A percentile compares a stretch with the other conserved stretches of the same genome.
phyloP scores from a whole-genome alignment of 2,797 vertebrate genomes.

The Sebastes diploproa region DNA sequence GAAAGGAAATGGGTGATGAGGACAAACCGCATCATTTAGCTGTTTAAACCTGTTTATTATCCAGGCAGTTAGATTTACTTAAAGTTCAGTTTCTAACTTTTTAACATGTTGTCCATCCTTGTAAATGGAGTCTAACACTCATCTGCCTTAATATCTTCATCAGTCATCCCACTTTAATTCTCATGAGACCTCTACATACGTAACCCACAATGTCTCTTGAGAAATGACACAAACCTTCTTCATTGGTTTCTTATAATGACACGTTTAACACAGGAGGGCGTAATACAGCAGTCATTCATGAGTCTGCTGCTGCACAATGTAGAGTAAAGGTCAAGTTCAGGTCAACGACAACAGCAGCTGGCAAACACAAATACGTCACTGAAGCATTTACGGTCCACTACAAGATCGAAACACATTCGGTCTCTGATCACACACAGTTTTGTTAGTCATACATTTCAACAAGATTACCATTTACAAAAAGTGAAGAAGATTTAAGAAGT shows the following conservation, averaged over 20 bases:
- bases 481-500: background rate
- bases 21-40: background rate
- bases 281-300: background rate
- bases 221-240: background rate
- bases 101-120: background rate
- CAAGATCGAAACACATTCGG: background rate
- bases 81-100: background rate
- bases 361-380: background rate
- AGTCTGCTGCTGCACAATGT: background rate
- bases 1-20: background rate
- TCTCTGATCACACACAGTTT: background rate
- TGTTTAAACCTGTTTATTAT: background rate
- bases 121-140: background rate
- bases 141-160: background rate
- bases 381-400: background rate
- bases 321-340: background rate
- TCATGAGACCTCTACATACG: background rate
- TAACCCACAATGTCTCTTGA: background rate
- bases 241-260: background rate
- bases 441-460: background rate
- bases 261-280: background rate
- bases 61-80: background rate
- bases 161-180: background rate
- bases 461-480: background rate
- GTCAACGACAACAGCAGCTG: background rate